Evolutionary conservation across 2,888 invertebrate genomes (phyloP), one percentile per base, ranked within the genome.

Genomic region (Meloe dianella): DNA sequence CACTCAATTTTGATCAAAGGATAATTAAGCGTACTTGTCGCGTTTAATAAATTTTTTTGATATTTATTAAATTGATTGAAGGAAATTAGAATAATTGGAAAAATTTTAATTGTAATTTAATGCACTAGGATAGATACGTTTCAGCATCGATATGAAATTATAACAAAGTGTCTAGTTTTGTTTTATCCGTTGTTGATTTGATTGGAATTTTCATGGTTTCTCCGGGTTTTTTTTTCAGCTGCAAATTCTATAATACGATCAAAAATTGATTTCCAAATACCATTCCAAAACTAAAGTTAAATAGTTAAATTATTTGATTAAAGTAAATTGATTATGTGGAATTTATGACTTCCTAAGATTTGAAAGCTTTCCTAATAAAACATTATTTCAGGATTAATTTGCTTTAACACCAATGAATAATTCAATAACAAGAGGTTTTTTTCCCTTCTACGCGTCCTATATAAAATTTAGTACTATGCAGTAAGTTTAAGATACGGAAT

Each of bases 1-100:
- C 24, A 54, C 54, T 54, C 22, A 14, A n/a, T 27, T 24, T 54
- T 54, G 14, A 54, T 54, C 24, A 54, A 54, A 54, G 47, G 20
- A 20, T 47, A 47, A 47, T 47, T 47, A 47, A 47, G 47, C 3
- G 5, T 54, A 27, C 54, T 54, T 47, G 20, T 47, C 9, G 20
- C n/a, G 5, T 2, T 17, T 54, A 22, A 24, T 54, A 54, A 54
- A 54, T 20, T 51, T 51, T 51, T n/a, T n/a, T 22, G 22, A 22
- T 20, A 51, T 22, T 51, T 24, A 41, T 17, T 4, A 17, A 41
- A 41, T 41, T 12, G n/a, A n/a, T n/a, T n/a, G n/a, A n/a, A n/a
- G n/a, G n/a, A n/a, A n/a, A n/a, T n/a, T n/a, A n/a, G n/a, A n/a
- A n/a, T n/a, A n/a, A 20, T 5, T 9, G 9, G n/a, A 20, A 20